Base-by-base conservation (phyloP, 2,888 invertebrate genomes). In the Lasioglossum marginatum region DNA sequence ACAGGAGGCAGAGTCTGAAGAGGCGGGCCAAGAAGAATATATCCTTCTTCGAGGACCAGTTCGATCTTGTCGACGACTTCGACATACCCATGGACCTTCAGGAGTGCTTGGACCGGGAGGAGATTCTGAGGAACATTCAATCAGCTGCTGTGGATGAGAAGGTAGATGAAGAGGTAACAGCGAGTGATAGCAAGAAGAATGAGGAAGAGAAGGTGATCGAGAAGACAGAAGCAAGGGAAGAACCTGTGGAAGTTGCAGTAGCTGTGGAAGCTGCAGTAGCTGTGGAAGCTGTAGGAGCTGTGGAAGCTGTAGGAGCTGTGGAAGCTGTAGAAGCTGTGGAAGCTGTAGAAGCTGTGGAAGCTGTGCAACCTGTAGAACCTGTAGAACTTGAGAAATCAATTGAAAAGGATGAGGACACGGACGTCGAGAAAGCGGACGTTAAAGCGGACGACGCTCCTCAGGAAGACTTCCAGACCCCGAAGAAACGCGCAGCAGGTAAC, bases 401-500 rank as follows among this genome's bases (percentile, higher is more conserved):
- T 4, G 68, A 60, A 40, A 45, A 70, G 16, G 70, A 71, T 0
- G 82, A 82, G 0, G 34, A 52, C 0, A 48, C 76, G 1, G 81
- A 82, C 0, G 3, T 45, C 0, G 82, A 79, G 23, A 80, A 79
- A 3, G 10, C 40, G 0, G 57, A 75, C 4, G 10, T 14, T 12
- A 77, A 63, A 57, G 2, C 23, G 8, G 79, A 81, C 6, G 45
- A 12, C 8, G 14, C 37, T 3, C n/a, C 40, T 0, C 78, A 80
- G 52, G 90, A 89, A 0, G 93, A 93, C 37, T 86, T 91, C 43
- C 93, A 92, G 52, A 74, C 91, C 0, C 92, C 92, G 2, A 94
- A 94, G 74, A 94, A 94, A 83, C 89, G 93, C 2, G 79, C 88
- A 0, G 86, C 91, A 0, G 94, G 93, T 0, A 95, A 95, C 74